Base-by-base conservation (phyloP, 2,888 invertebrate species). In the Lacanobia wlatinum region DNA sequence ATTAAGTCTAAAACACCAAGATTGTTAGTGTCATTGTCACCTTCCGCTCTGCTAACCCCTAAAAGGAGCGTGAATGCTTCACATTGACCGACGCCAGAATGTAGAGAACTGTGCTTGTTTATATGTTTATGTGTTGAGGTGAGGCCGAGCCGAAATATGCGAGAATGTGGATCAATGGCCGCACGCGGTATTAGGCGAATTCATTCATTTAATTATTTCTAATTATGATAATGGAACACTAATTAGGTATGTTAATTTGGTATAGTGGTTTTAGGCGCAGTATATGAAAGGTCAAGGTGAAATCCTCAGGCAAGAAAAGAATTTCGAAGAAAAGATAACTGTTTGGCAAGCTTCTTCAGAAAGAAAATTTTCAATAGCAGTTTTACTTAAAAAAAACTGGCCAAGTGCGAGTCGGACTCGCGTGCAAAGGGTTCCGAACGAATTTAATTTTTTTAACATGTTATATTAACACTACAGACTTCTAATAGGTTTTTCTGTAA, bases 21-120 rank as follows among this genome's bases (percentile, higher is more conserved):
- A 62, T 23, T 23, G 1, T 8, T 18, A 59, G 10, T 59, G 43
- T 66, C 65, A 73, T 58, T 56, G 73, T 50, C 65, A 59, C 23
- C 64, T 50, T 10, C 34, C 5, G 63, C 56, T 52, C 62, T 73
- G 62, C 53, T 65, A 62, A 59, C 23, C 40, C 34, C 23, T 66
- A 59, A 43, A 62, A 58, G 23, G 48, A 34, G 16, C 12, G 21
- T 46, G 10, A 46, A n/a, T 21, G 40, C 1, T 34, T 28, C 12
- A 8, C 34, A 6, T 48, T 56, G 16, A n/a, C 6, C 48, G 23
- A n/a, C 16, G 46, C 21, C 48, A 0, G n/a, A 52, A 6, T 9
- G 2, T 48, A 3, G 3, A 16, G 4, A 46, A 53, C 46, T 74
- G n/a, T 46, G 14, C 40, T 48, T 48, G 4, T n/a, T 55, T 23